Base-by-base conservation (phyloP, 2,113 vertebrate species). In the Anolis carolinensis region DNA sequence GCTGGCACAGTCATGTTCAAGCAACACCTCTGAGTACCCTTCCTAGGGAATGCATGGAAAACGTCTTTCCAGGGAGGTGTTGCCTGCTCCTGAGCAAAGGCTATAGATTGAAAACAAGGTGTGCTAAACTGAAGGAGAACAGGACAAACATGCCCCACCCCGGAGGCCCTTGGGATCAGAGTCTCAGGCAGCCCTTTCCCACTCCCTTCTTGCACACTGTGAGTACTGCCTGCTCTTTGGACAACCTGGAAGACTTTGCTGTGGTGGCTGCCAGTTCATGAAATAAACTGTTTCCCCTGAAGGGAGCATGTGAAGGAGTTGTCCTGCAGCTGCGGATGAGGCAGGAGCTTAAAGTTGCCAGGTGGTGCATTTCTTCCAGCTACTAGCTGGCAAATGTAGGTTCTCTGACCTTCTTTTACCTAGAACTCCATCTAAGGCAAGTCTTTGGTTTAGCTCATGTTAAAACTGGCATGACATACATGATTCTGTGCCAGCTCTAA, bases 241-340 rank as follows among this genome's bases (percentile, higher is more conserved):
- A 77, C 70, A 25, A 32, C 32, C 80, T 78, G 30, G 32, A 71
- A 77, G 67, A 32, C 25, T 30, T 76, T 39, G 62, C 39, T 65
- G 34, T 21, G 25, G 1, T 48, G 52, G 30, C 55, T 81, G 59
- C 79, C 73, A 67, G 74, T 50, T 87, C 59, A 13, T 90, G 78
- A 72, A 90, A 80, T 36, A 86, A 87, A 44, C 72, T 87, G 50
- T 71, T 87, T 67, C 81, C 23, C 50, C 75, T 76, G 63, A 79
- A 55, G 84, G 36, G 85, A 65, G 79, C 21, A 83, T 85, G 52
- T 21, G 59, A 67, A 83, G n/a, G 30, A 79, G 68, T 16, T 10
- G 76, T 70, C 89, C 62, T 67, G 7, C 88, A 88, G 91, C 82
- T 55, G 52, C 32, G 25, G 62, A 76, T 71, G 79, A 25, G 82